These are phyloP conservation scores for Flabesymbios commensalis DNA, from an alignment of 2,888 invertebrate species.

Conservation along the genomic window DNA sequence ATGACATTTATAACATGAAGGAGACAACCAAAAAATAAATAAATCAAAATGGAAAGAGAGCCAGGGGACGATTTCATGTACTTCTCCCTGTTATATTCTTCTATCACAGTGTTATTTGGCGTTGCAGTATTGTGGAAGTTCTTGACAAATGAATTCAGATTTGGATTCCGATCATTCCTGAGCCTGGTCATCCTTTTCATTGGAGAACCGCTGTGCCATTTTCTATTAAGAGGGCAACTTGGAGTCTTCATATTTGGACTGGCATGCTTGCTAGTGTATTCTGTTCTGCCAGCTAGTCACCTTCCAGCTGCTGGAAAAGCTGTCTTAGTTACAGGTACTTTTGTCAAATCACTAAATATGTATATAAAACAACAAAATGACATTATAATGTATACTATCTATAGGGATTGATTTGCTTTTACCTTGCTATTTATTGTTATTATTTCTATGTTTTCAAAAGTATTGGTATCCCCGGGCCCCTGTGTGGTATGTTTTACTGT, in stretches of 20 bases:
- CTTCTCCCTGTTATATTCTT: constrained; percentile 55
- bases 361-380: neutral
- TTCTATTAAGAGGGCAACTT: constrained; percentile 54
- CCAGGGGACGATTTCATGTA: constrained; percentile 54
- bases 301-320: constrained; percentile 51
- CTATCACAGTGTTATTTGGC: constrained; percentile 56
- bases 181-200: constrained; percentile 53
- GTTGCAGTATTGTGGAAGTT: constrained; percentile 59
- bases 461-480: too few relatives aligned
- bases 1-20: too few relatives aligned
- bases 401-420: too few relatives aligned
- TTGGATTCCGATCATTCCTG: constrained; percentile 55
- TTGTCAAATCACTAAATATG: neutral
- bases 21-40: too few relatives aligned
- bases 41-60: too few relatives aligned
- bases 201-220: constrained; percentile 58
- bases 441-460: too few relatives aligned
- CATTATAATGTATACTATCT: too few relatives aligned
- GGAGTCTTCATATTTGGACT: constrained; percentile 52
- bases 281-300: constrained; percentile 54
- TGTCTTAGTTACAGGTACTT: constrained; percentile 55
- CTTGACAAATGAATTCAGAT: constrained; percentile 56
- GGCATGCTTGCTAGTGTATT: constrained; percentile 53
- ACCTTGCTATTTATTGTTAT: too few relatives aligned
- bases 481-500: too few relatives aligned